Evolutionary conservation across 2,888 invertebrate species (phyloP).

Genomic region (Drosophila greeni): DNA sequence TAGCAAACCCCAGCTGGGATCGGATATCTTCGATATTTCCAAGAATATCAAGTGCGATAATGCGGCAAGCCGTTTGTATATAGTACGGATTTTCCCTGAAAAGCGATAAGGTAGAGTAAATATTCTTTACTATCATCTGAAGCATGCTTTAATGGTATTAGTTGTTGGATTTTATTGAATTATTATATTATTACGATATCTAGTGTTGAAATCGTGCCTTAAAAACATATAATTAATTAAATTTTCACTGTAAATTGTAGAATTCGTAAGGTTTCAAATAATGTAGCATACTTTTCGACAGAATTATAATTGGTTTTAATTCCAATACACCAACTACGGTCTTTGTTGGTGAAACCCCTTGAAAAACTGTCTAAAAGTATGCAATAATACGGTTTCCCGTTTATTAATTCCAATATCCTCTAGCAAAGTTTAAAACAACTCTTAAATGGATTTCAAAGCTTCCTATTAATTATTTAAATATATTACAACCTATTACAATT

Average conservation of each 20-base stretch:
- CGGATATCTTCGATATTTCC: conserved; percentile 17
- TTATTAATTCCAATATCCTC: neutral
- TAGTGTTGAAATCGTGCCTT: neutral
- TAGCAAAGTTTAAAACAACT: neutral
- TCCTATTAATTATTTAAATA: neutral
- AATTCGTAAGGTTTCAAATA: neutral
- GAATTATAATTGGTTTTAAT: neutral
- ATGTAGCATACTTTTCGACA: neutral
- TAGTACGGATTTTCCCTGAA: neutral
- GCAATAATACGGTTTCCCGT: neutral
- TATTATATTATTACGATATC: neutral
- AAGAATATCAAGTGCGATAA: conserved; percentile 8
- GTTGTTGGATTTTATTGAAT: neutral
- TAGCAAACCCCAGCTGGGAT: conserved; percentile 1
- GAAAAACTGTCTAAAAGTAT: neutral
- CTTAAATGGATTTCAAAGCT: neutral
- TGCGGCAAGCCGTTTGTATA: neutral
- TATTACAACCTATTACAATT: neutral
- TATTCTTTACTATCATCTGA: neutral
- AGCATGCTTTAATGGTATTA: neutral
- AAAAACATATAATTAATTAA: neutral
- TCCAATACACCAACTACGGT: too few species aligned
- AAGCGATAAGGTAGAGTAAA: neutral
- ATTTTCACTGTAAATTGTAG: neutral
- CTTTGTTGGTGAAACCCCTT: neutral